These are phyloP conservation scores for Caenorhabditis sp. DNA, from an alignment of 2,888 invertebrate species.

Conservation along the genomic window DNA sequence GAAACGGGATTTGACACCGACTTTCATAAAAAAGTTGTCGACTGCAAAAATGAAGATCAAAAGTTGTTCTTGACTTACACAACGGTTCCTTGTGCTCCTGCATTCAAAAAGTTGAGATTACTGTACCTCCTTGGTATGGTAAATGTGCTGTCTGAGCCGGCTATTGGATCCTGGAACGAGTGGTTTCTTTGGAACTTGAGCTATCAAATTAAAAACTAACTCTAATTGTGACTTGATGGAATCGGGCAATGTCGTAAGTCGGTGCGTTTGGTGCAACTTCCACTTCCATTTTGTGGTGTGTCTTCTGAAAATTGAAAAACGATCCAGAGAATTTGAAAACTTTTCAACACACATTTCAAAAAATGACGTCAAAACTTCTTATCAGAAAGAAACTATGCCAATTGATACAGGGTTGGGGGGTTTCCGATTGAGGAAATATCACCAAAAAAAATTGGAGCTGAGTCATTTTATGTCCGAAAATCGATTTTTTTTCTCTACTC, in stretches of 20 bases:
- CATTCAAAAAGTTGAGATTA: constrained; percentile 71
- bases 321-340: not conserved
- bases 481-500: constrained; percentile 1
- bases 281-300: constrained; percentile 34
- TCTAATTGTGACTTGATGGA: constrained; percentile 41
- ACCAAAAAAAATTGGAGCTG: not conserved
- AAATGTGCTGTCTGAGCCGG: constrained; percentile 57
- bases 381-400: constrained; percentile 2
- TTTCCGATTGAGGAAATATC: constrained; percentile 9
- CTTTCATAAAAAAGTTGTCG: no score
- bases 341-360: not conserved
- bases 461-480: constrained; percentile 17
- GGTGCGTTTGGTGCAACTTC: not conserved
- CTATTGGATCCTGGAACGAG: constrained; percentile 51
- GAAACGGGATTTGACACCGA: no score
- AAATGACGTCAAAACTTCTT: not conserved
- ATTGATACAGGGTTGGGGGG: not conserved
- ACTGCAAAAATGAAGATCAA: no score
- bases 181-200: not conserved
- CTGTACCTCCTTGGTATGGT: constrained; percentile 70
- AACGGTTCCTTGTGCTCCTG: constrained; percentile 77
- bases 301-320: constrained; percentile 28
- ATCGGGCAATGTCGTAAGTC: constrained; percentile 4
- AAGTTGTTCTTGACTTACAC: constrained; percentile 68
- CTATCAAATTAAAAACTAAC: constrained; percentile 8